Conservation (phyloP, 2,113 vertebrate species). For the Neofelis nebulosa region DNA sequence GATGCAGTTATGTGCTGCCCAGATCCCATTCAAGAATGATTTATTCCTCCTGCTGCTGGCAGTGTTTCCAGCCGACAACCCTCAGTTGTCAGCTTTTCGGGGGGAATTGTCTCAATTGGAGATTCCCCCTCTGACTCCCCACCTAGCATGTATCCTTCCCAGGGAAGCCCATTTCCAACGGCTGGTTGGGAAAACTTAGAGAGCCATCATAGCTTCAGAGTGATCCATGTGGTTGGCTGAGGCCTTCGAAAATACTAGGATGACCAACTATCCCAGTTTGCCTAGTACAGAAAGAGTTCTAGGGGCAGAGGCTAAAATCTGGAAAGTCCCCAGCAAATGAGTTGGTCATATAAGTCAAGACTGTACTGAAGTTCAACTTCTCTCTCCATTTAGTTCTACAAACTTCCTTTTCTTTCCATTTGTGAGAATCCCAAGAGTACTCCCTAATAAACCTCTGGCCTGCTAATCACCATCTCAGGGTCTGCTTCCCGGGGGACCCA, state of each 20-base stretch:
- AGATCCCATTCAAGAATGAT: neutral
- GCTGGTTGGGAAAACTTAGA: neutral
- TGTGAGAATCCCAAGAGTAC: neutral
- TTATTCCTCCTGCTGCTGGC: neutral
- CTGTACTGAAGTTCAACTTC: neutral
- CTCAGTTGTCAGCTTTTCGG: neutral
- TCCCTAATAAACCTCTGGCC: neutral
- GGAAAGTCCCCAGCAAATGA: neutral
- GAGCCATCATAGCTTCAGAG: neutral
- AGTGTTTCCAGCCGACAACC: neutral
- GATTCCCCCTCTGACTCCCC: accelerated
- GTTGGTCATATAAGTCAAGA: neutral
- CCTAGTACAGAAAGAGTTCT: neutral
- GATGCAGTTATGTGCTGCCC: neutral
- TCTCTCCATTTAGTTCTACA: neutral
- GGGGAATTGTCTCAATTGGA: neutral
- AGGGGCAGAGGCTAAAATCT: neutral
- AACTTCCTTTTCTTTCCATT: neutral
- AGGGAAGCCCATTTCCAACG: neutral
- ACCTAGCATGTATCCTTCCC: neutral
- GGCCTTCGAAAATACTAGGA: neutral
- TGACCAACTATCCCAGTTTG: neutral
- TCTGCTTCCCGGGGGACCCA: neutral
- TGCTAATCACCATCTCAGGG: neutral
- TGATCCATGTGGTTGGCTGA: neutral